Percentiles rank a stretch among this genome's conserved stretches.
Evolutionary conservation across 2,113 vertebrate species (phyloP).

Genomic region (Corythoichthys haematopterus): DNA sequence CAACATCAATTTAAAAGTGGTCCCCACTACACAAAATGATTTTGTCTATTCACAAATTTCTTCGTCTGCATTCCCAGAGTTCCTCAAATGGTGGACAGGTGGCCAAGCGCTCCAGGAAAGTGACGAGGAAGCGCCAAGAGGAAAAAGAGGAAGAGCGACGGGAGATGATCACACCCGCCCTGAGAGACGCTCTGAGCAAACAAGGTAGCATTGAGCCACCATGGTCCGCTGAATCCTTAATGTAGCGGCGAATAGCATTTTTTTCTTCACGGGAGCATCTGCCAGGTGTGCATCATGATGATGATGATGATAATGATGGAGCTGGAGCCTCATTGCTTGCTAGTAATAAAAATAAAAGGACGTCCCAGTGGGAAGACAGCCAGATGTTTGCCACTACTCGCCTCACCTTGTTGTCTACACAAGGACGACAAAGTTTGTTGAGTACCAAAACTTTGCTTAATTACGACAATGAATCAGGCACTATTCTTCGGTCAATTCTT

Average conservation of each 20-base stretch:
- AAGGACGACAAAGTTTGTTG: conserved; percentile 16
- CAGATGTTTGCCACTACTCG: conserved; percentile 34
- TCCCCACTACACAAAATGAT: not conserved
- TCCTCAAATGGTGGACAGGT: conserved; percentile 34
- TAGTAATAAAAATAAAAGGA: conserved; percentile 14
- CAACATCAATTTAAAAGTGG: not conserved
- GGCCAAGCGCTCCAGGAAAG: conserved; percentile 44
- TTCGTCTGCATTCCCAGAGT: conserved; percentile 63
- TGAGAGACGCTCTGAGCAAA: conserved; percentile 82
- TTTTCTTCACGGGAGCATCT: conserved; percentile 27
- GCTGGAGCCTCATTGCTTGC: conserved; percentile 11
- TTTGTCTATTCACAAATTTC: not conserved
- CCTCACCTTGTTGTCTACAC: conserved; percentile 23
- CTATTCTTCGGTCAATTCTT: not conserved
- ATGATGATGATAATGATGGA: conserved; percentile 21
- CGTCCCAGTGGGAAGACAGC: not conserved
- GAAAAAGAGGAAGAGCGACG: conserved; percentile 68
- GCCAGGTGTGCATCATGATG: conserved; percentile 32
- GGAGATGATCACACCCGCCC: conserved; percentile 89
- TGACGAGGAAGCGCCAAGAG: conserved; percentile 45
- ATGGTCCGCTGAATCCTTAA: not conserved
- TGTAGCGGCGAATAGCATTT: not conserved
- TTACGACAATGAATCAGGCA: conserved; percentile 5
- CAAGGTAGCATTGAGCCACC: conserved; percentile 79
- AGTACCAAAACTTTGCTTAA: not conserved